A percentile compares a stretch with the other conserved stretches of the same genome.
Evolutionary conservation across 2,888 invertebrate species (phyloP).

Genomic region (Dusona sp.): DNA sequence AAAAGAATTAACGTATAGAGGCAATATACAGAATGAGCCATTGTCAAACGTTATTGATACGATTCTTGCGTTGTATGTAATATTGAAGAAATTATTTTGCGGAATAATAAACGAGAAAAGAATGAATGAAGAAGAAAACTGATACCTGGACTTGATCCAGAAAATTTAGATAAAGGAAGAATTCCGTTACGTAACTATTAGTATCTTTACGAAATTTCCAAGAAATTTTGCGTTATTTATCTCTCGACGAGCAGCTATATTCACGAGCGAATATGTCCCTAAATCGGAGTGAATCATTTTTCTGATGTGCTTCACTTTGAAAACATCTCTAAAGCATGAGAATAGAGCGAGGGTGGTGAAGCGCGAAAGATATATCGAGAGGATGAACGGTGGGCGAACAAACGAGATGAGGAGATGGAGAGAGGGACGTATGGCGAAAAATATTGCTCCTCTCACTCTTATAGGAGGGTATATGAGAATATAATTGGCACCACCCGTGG

Average conservation of each 20-base stretch:
- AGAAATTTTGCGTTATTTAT: constrained; percentile 8
- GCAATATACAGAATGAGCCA: too few species aligned
- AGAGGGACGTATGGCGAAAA: constrained; percentile 42
- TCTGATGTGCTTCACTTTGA: constrained; percentile 29
- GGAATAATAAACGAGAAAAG: neutral
- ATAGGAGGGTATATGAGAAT: constrained; percentile 75
- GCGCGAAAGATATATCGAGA: constrained; percentile 42
- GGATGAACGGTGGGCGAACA: constrained; percentile 35
- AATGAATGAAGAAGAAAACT: neutral
- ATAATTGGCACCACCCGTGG: constrained; percentile 78
- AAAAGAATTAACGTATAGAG: too few species aligned
- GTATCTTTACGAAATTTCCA: neutral
- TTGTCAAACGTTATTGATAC: too few species aligned
- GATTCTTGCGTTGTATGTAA: too few species aligned
- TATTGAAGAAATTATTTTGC: neutral
- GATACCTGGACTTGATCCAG: neutral
- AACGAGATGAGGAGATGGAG: constrained; percentile 12
- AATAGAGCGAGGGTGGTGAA: constrained; percentile 35
- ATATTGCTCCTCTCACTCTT: constrained; percentile 26
- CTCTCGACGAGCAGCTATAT: neutral
- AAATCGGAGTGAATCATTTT: constrained; percentile 19
- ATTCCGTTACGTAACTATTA: neutral
- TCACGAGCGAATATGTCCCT: neutral
- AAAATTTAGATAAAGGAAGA: neutral
- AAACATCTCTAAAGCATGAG: constrained; percentile 30